A percentile compares a stretch with the other conserved stretches of the same genome.
Conservation (phyloP, 1,140 invertebrate genomes). For the Trinorchestia longiramus region DNA sequence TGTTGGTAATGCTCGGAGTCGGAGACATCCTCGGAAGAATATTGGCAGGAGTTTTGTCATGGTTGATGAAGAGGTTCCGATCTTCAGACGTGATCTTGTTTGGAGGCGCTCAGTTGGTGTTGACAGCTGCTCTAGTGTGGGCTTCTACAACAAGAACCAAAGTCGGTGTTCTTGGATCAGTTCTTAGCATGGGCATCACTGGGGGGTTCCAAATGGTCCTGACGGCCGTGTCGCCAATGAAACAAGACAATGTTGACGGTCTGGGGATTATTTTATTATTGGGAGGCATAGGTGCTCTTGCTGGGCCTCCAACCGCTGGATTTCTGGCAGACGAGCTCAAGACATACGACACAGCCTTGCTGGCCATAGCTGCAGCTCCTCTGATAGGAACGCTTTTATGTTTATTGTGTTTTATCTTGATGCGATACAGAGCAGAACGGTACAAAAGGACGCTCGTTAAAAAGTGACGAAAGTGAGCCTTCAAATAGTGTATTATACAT, state of each 20-base stretch:
- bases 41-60: slow-evolving; percentile 10
- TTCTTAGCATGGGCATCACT: neutral
- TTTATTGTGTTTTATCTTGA: neutral
- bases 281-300: neutral
- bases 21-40: slow-evolving; percentile 12
- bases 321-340: neutral
- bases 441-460: neutral
- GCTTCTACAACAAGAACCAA: neutral
- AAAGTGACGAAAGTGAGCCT: neutral
- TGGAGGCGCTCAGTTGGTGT: neutral
- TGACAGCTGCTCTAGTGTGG: neutral
- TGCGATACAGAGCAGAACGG: neutral
- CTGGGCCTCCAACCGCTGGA: neutral
- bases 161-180: slow-evolving; percentile 16
- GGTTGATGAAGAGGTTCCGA: neutral
- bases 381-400: neutral
- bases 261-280: slow-evolving; percentile 18
- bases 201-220: slow-evolving; percentile 22
- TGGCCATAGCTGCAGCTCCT: neutral
- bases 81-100: neutral
- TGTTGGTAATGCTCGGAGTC: neutral
- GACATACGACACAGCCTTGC: neutral
- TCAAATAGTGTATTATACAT: neutral
- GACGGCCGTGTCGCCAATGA: slow-evolving; percentile 30
- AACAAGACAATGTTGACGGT: slow-evolving; percentile 16